These are phyloP conservation scores for Colaptes auratus DNA, from an alignment of 2,113 vertebrate species.

Conservation along the genomic window DNA sequence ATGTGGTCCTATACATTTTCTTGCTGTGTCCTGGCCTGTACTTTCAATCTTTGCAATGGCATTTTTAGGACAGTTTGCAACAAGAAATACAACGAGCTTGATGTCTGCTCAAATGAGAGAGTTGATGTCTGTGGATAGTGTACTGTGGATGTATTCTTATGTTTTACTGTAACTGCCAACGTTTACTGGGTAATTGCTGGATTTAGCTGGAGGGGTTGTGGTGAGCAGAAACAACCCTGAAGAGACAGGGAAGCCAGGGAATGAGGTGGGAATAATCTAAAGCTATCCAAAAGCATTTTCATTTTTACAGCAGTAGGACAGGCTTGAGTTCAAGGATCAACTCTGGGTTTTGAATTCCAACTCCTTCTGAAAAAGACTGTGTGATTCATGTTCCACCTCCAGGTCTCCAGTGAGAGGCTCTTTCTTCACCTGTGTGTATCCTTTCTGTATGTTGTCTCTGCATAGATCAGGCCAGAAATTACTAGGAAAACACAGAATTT, in stretches of 20 bases:
- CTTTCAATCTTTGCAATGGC: neutral
- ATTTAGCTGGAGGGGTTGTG: neutral
- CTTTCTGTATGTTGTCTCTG: neutral
- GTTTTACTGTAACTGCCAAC: neutral
- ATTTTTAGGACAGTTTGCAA: neutral
- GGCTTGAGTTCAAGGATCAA: neutral
- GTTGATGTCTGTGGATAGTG: neutral
- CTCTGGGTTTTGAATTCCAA: neutral
- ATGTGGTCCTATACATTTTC: neutral
- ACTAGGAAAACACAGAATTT: neutral
- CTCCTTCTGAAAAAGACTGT: neutral
- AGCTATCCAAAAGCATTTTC: neutral
- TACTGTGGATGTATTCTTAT: neutral
- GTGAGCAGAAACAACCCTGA: neutral
- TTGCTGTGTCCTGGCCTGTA: neutral
- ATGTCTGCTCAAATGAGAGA: neutral
- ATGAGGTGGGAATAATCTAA: neutral
- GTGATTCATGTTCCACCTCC: neutral
- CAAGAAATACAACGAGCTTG: neutral
- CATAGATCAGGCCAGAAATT: neutral
- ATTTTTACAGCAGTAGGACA: neutral
- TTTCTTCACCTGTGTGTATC: neutral
- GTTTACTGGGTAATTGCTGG: neutral
- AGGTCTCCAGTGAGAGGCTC: neutral
- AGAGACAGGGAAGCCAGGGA: neutral